Conservation (phyloP, 2,888 invertebrate genomes). For the Coenonympha arcania region DNA sequence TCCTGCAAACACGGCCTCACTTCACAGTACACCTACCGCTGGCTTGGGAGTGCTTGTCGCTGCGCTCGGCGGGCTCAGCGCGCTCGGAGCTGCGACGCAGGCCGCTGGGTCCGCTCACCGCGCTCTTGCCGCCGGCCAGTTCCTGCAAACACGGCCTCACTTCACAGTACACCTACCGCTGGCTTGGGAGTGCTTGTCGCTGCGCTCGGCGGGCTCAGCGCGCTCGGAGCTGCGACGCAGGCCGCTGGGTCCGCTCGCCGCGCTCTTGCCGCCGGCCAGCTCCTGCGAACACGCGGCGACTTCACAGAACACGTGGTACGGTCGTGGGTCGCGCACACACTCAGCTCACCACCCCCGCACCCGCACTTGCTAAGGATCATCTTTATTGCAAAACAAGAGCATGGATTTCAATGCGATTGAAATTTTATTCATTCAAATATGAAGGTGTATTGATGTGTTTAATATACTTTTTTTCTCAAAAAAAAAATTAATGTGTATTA, state of each 20-base stretch:
- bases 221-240: conserved; percentile 57
- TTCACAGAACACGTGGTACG: too few relatives aligned
- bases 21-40: conserved; percentile 43
- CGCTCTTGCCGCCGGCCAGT: conserved; percentile 63
- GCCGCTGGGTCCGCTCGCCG: conserved; percentile 39
- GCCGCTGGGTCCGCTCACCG: conserved; percentile 38
- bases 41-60: conserved; percentile 38
- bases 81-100: conserved; percentile 57
- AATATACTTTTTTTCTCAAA: too few relatives aligned
- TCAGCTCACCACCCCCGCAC: too few relatives aligned
- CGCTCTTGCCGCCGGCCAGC: conserved; percentile 63
- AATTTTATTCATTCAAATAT: too few relatives aligned
- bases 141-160: conserved; percentile 40
- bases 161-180: conserved; percentile 45
- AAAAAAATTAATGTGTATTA: too few relatives aligned
- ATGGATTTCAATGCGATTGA: too few relatives aligned
- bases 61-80: conserved; percentile 40
- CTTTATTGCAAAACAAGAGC: too few relatives aligned
- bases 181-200: conserved; percentile 38
- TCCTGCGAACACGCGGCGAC: conserved; percentile 40
- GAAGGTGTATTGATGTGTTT: too few relatives aligned
- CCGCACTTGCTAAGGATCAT: too few relatives aligned
- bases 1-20: conserved; percentile 29
- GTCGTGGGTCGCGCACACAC: too few relatives aligned
- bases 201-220: conserved; percentile 40